phyloP scores from a whole-genome alignment of 2,113 vertebrate species.

The Tamias sibiricus region DNA sequence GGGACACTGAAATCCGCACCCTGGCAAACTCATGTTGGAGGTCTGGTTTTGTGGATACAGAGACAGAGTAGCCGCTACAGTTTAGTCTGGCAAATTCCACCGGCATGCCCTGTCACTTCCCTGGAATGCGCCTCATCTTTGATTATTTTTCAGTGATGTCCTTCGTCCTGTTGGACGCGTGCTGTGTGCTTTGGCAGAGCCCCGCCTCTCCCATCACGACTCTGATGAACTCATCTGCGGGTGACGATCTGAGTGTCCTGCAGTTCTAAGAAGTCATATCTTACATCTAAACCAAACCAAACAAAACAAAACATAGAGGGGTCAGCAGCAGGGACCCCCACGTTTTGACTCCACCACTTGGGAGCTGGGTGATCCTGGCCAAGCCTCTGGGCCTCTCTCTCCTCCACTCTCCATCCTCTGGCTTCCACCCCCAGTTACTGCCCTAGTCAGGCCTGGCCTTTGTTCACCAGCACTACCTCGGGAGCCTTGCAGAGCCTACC shows the following conservation, averaged over 20 bases:
- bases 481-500: not conserved
- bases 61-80: not conserved
- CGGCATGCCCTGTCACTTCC: not conserved
- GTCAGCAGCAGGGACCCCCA: not conserved
- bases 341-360: fast-evolving
- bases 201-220: not conserved
- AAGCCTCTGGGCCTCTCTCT: not conserved
- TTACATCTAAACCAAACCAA: not conserved
- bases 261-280: not conserved
- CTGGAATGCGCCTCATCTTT: conserved; percentile 57
- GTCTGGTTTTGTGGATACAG: conserved; percentile 17
- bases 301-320: not conserved
- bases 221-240: not conserved
- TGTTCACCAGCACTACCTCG: not conserved
- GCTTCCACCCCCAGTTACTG: not conserved
- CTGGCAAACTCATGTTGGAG: not conserved
- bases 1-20: not conserved
- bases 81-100: conserved; percentile 60
- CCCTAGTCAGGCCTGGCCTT: not conserved
- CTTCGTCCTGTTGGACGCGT: not conserved
- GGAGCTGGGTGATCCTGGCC: not conserved
- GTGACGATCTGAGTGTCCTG: not conserved
- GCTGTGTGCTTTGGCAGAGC: conserved; percentile 1
- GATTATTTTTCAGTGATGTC: not conserved
- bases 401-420: no score